Evolutionary conservation across 2,113 vertebrate genomes (phyloP), one percentile per base, ranked within the genome.

Genomic region (Antechinus flavipes): DNA sequence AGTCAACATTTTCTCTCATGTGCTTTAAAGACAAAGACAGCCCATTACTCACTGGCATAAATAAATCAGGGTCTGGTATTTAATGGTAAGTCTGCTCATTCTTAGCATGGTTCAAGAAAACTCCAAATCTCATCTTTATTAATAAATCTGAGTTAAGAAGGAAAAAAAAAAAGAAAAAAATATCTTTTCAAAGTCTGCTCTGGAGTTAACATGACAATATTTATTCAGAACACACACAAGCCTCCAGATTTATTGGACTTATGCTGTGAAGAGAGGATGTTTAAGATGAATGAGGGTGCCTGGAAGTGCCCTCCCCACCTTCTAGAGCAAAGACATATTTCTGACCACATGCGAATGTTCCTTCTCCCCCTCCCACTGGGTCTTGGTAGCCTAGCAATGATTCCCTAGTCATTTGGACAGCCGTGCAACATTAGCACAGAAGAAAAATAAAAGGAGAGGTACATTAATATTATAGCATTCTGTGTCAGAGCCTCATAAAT

Each of bases 221-320:
- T 84, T 84, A 84, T 84, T 84, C 68, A 84, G 68, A 84, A 84
- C 68, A 84, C 68, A 84, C 68, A 84, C 68, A 84, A 42, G 68
- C 68, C 68, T 84, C 68, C 68, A 84, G n/a, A 84, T 84, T 84
- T 84, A 84, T 84, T 84, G n/a, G 68, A 84, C 68, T 84, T 84
- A 19, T 84, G 68, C 68, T 84, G 68, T 84, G 68, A 84, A 84
- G 68, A 84, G 19, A 42, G 68, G 68, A 84, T 42, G 68, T 42
- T 84, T 84, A 42, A 84, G 68, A 84, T 42, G 68, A 84, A 42
- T 42, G 68, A 42, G 68, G n/a, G 68, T 1, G n/a, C 35, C 68
- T 84, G 68, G 19, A 8, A 22, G n/a, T 84, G 68, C n/a, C 68
- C 68, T 84, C 19, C 68, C 68, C 68, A 84, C n/a, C n/a, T 84